These are phyloP conservation scores for Harpalus rufipes DNA, from an alignment of 2,888 invertebrate genomes.

Conservation along the genomic window DNA sequence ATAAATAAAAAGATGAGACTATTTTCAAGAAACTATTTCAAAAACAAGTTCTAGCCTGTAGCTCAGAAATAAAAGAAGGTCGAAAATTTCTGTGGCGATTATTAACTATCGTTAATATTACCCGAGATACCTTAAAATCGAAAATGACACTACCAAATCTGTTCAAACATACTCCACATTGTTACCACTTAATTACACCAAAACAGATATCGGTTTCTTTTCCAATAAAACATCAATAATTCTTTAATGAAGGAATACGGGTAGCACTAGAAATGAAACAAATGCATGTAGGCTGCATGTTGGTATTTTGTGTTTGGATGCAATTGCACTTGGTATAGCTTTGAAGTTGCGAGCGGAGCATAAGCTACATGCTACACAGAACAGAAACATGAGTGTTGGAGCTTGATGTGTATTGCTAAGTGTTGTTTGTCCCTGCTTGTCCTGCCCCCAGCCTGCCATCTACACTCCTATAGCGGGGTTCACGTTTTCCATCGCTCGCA, in stretches of 20 bases:
- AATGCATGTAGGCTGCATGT: conserved; percentile 55
- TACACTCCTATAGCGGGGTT: conserved; percentile 65
- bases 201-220: too few species aligned
- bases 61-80: too few species aligned
- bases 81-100: too few species aligned
- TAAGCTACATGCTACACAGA: conserved; percentile 37
- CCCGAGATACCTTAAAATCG: too few species aligned
- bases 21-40: too few species aligned
- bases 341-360: conserved; percentile 10
- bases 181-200: too few species aligned
- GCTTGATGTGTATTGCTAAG: conserved; percentile 29
- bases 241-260: conserved; percentile 37
- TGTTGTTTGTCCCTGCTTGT: conserved; percentile 46
- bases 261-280: conserved; percentile 59
- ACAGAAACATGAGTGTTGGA: conserved; percentile 23
- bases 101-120: too few species aligned
- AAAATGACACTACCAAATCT: background rate
- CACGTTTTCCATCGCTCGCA: conserved; percentile 67
- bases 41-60: too few species aligned
- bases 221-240: too few species aligned
- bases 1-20: too few species aligned
- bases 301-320: conserved; percentile 37
- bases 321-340: conserved; percentile 34
- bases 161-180: too few species aligned
- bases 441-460: conserved; percentile 42